Percentiles rank a stretch among this genome's conserved stretches.
Evolutionary conservation across 2,797 vertebrate species (phyloP).

Genomic region (Fringilla coelebs): DNA sequence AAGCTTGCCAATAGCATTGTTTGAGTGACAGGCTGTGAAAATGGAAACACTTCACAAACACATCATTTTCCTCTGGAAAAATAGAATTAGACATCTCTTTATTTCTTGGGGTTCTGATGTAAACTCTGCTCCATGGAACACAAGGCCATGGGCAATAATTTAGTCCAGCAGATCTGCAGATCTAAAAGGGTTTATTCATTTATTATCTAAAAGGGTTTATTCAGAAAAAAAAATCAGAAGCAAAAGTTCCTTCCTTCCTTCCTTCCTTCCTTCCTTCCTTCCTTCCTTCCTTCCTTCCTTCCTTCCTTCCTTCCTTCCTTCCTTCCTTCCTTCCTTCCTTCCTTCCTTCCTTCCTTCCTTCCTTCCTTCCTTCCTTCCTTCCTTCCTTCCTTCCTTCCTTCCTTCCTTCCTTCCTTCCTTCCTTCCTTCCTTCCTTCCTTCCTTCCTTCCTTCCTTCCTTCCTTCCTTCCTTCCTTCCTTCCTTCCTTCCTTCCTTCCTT

Average conservation of each 20-base stretch:
- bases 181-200: not conserved
- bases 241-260: not conserved
- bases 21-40: slow-evolving; percentile 52
- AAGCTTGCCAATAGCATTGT: not conserved
- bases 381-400: not conserved
- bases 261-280: not conserved
- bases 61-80: slow-evolving; percentile 47
- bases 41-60: slow-evolving; percentile 24
- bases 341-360: not conserved
- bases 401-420: no score
- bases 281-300: not conserved
- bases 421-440: not conserved
- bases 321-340: not conserved
- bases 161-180: not conserved
- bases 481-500: not conserved
- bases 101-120: not conserved
- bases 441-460: not conserved
- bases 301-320: not conserved
- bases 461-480: not conserved
- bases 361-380: not conserved
- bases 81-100: not conserved
- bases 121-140: not conserved
- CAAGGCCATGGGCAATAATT: not conserved
- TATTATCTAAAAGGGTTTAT: no score
- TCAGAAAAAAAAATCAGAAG: not conserved